Base-by-base conservation (phyloP, 2,113 vertebrate genomes). In the Sander vitreus region DNA sequence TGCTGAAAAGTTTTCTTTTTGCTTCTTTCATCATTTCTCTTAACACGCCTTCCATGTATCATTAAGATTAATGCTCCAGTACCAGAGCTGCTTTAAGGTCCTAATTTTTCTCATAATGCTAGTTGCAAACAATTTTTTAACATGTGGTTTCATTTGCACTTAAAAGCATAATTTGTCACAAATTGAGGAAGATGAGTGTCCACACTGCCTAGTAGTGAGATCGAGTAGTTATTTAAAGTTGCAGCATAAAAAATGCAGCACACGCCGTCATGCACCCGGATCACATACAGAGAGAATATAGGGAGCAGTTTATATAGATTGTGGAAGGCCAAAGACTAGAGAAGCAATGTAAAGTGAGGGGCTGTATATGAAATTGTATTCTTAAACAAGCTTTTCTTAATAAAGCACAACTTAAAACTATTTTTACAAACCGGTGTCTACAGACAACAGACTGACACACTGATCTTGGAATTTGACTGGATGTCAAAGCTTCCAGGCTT, bases 61-160 rank as follows among this genome's bases (percentile, higher is more conserved):
- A 74, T 74, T 50, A 62, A 75, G 74, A 81, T 81, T 71, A 62
- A 71, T 81, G 50, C 62, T 27, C 14, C 18, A 43, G 23, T 23
- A 12, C 18, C 4, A 47, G 50, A 36, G 65, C 76, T 66, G 66
- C 58, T 75, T 58, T 66, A 21, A 48, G 36, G 0, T 57, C 36
- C 45, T 66, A 19, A 45, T 72, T 76, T 80, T 15, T 65, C 39
- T 23, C n/a, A 1, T 36, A 16, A 71, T 55, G 21, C 48, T 59
- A 1, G 6, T 53, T 67, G 54, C 16, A n/a, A 48, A 13, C 15
- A 21, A 16, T 50, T 39, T 76, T 51, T 73, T 25, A 57, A 58
- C 5, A 16, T 12, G 0, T 65, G 18, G 50, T 0, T 0, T 78
- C 51, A 70, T 43, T 48, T 66, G 19, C 60, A 27, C 18, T 25